A percentile compares a stretch with the other conserved stretches of the same genome.
These are phyloP conservation scores for Diachasmimorpha longicaudata DNA, from an alignment of 1,140 invertebrate genomes.

Conservation along the genomic window DNA sequence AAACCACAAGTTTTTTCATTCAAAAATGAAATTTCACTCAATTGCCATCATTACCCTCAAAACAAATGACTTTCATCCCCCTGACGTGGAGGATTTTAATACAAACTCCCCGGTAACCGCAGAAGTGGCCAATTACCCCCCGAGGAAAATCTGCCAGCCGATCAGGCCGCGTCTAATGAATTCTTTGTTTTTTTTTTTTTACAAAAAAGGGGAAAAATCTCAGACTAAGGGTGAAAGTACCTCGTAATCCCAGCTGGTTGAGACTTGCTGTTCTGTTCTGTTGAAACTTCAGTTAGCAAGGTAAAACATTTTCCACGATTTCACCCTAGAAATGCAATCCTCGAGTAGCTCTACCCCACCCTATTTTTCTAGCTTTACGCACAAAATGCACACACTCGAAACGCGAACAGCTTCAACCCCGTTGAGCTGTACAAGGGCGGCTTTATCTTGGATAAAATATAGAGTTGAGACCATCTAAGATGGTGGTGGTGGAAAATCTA, in stretches of 20 bases:
- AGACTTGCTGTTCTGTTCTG: not conserved
- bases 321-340: not conserved
- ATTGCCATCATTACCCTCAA: no score
- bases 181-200: not conserved
- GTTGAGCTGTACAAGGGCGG: no score
- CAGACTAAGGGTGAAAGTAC: not conserved
- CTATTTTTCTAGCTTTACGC: not conserved
- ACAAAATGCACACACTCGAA: not conserved
- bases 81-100: not conserved
- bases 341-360: not conserved
- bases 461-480: not conserved
- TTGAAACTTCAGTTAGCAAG: not conserved
- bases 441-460: not conserved
- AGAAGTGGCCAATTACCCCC: not conserved
- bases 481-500: conserved; percentile 30
- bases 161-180: not conserved
- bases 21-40: no score
- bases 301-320: not conserved
- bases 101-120: not conserved
- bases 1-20: not conserved
- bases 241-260: not conserved
- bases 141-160: not conserved
- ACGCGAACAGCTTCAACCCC: not conserved
- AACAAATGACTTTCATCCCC: no score
- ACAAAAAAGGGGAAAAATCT: not conserved